Evolutionary conservation across 2,113 vertebrate genomes (phyloP), one percentile per base, ranked within the genome.

Genomic region (Verasper variegatus): DNA sequence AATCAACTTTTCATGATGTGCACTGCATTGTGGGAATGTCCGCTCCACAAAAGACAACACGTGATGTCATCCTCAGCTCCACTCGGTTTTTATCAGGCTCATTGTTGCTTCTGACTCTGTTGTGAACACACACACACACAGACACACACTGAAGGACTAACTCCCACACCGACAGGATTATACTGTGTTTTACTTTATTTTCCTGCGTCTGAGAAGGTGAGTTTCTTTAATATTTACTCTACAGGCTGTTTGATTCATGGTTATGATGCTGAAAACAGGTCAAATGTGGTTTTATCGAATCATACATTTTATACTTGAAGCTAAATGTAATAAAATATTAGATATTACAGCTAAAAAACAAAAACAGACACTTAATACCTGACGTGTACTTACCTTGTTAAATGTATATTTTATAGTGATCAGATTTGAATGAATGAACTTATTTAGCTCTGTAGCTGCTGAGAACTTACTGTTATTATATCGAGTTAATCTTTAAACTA

Each of bases 1-100:
- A 0, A 51, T 40, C 2, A 18, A 1, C 14, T 1, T 23, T 21
- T 27, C 63, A 17, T 42, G 9, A 23, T 49, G 45, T 31, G 35
- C 51, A 21, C 59, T 51, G 3, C 18, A 31, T 20, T 85, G 61
- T 17, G 5, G 78, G 88, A 68, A 72, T 60, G 70, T 82, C 67
- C 78, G 61, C 65, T 63, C 52, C 62, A 61, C 61, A 37, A 61
- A 58, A 51, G 61, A 55, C 24, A 35, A 62, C 62, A 23, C 65
- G 80, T 89, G 91, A 92, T 85, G 88, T 91, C 88, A 91, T 68
- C 62, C 27, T 0, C 60, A 68, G 74, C 73, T 45, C 24, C 60
- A 20, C 31, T 72, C 56, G 15, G 63, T 75, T 76, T 42, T 74
- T 47, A 75, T 76, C 85, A 83, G 54, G 23, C 60, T 89, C 88